Evolutionary conservation across 2,797 vertebrate genomes (phyloP), one percentile per base, ranked within the genome.

Genomic region (Lutjanus argentimaculatus): DNA sequence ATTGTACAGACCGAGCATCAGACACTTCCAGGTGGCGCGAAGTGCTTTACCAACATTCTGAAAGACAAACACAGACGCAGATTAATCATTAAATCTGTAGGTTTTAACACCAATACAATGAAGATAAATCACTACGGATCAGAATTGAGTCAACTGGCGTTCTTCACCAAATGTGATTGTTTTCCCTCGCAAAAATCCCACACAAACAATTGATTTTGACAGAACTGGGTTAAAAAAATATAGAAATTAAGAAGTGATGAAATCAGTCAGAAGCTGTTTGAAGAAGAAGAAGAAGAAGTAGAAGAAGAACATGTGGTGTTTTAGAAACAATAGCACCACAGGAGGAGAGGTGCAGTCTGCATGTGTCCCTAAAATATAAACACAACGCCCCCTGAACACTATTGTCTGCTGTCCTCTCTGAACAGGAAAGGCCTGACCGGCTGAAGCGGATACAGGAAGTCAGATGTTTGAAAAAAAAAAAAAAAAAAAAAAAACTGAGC

Each of bases 21-120:
- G 46, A 81, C 97, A 99, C 85, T 89, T 97, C 93, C 98, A 99
- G 17, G 97, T 97, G 91, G 95, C 96, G 59, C 92, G 94, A 77
- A 99, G 85, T 6, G 93, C 97, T 77, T 97, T 99, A 48, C 97
- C 94, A 0, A 98, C 91, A 1, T 98, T 99, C 98, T 99, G 83
- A 63, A 92, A 92, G 25, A 91, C 61, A 88, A 43, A 72, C 1
- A 77, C 25, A 75, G 11, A 10, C 0, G 16, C 1, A 61, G 13
- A 21, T 64, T 16, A 17, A 67, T 75, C 46, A 30, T 51, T 36
- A 11, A 36, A 21, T 55, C 8, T 66, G 16, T 43, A 30, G 7
- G n/a, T 13, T 15, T 10, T 2, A 57, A 63, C 43, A 48, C 11
- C n/a, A 11, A 63, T 25, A 22, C 10, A 21, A 57, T n/a, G 0